phyloP scores from a whole-genome alignment of 2,888 invertebrate genomes.

The Dysmachus trigonus region DNA sequence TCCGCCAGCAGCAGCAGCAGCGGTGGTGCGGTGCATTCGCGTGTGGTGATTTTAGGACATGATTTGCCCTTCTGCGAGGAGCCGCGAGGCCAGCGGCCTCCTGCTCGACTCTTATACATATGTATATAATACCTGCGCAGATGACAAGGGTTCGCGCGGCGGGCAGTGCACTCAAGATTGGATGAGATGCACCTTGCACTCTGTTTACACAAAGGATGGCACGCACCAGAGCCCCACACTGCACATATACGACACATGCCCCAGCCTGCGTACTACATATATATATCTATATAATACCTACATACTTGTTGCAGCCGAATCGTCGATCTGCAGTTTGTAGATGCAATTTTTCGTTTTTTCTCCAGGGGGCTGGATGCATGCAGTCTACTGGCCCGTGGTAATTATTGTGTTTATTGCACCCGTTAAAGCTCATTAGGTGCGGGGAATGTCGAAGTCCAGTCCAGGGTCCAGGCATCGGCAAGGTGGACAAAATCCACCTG shows the following conservation, averaged over 20 bases:
- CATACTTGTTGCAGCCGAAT: constrained; percentile 12
- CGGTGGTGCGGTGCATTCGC: constrained; percentile 33
- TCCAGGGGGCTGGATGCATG: not conserved
- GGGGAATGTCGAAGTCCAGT: not conserved
- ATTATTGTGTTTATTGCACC: constrained; percentile 28
- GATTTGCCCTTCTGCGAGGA: not conserved
- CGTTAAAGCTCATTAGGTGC: constrained; percentile 24
- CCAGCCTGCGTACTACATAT: too few relatives aligned
- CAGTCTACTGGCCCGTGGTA: not conserved
- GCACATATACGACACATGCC: not conserved
- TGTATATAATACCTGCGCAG: constrained; percentile 4
- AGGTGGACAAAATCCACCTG: constrained; percentile 1
- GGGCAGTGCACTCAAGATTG: constrained; percentile 7
- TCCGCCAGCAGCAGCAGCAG: not conserved
- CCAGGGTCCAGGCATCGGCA: not conserved
- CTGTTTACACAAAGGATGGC: not conserved
- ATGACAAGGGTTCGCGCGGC: constrained; percentile 1
- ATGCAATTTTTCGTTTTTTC: too few relatives aligned
- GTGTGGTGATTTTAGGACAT: constrained; percentile 34
- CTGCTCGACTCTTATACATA: not conserved
- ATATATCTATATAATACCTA: too few relatives aligned
- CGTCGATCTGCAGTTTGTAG: not conserved
- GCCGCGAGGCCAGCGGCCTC: not conserved
- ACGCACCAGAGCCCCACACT: not conserved
- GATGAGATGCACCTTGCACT: constrained; percentile 31